Evolutionary conservation across 1,140 invertebrate species (phyloP), one percentile per base, ranked within the genome.

Genomic region (Leptinotarsa lineolata): DNA sequence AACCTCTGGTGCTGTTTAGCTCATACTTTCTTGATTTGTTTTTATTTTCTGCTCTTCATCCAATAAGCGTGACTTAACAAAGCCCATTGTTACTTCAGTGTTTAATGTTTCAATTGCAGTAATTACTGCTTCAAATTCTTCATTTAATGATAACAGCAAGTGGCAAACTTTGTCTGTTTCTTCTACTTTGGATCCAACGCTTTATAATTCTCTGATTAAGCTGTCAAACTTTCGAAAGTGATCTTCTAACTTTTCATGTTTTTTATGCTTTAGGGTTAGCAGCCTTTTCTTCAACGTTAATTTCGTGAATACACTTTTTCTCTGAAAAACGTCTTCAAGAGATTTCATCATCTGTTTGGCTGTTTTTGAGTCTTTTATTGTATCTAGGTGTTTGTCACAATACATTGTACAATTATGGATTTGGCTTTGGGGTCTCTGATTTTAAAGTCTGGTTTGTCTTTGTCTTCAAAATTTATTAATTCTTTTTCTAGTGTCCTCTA

Each of bases 21-120:
- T 13, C 22, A 21, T 61, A 12, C 12, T 18, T 21, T 4, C 2
- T 16, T 22, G 13, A 4, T 61, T 61, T 44, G 65, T 22, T 67
- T 67, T 67, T 12, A 67, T 24, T 71, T 70, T 72, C 21, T 83
- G 79, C 77, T 85, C 84, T 48, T 84, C 81, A 76, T 85, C 83
- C 30, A 85, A 72, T 48, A 84, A 72, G 70, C 81, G 67, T 15
- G 80, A 82, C 77, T 85, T 85, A 16, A 85, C 83, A 80, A 85
- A 85, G 48, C 76, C 79, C 67, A 85, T 78, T 18, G 78, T 84
- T 70, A 83, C 64, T 68, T 84, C 81, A 65, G 82, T 80, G 0
- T 81, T 72, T 21, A 85, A 72, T 4, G 82, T 83, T 76, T 85
- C 83, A 12, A 85, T 81, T 24, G 83, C 81, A n/a, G 84, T 84